A percentile compares a stretch with the other conserved stretches of the same genome.
Evolutionary conservation across 2,113 vertebrate species (phyloP).

Genomic region (Phalacrocorax carbo): DNA sequence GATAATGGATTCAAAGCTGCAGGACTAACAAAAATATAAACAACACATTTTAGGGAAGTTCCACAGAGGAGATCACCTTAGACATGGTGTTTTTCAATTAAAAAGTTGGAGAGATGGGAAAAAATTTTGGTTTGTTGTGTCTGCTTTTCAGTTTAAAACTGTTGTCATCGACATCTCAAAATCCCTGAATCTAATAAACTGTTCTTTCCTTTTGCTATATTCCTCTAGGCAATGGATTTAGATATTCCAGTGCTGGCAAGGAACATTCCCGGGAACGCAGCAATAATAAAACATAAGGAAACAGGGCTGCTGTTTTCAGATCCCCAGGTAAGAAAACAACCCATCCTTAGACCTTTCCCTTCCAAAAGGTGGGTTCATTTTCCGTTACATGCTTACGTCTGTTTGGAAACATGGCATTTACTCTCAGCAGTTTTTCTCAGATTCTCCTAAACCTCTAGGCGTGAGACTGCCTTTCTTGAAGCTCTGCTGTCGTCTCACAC

Average conservation of each 20-base stretch:
- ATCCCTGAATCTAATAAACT: background rate
- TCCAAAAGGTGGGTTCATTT: background rate
- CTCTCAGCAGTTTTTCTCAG: background rate
- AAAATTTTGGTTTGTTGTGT: background rate
- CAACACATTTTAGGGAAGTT: background rate
- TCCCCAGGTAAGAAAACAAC: slow-evolving; percentile 78
- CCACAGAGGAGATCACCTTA: background rate
- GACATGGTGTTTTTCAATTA: background rate
- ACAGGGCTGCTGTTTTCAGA: slow-evolving; percentile 87
- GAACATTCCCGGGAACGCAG: slow-evolving; percentile 88
- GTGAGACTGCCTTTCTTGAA: background rate
- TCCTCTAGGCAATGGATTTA: slow-evolving; percentile 90
- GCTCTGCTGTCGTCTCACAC: background rate
- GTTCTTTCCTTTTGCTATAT: background rate
- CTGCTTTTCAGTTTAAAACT: background rate
- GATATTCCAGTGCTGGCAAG: slow-evolving; percentile 85
- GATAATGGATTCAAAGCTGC: background rate
- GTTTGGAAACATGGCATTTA: background rate
- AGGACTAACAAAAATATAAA: background rate
- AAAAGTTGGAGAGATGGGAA: background rate
- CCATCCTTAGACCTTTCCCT: background rate
- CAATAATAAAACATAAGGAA: slow-evolving; percentile 80
- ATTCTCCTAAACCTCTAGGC: background rate
- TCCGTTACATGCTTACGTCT: rapidly evolving
- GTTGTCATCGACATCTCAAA: rapidly evolving